phyloP scores from a whole-genome alignment of 2,888 invertebrate species.

The Periphyllus acericola region DNA sequence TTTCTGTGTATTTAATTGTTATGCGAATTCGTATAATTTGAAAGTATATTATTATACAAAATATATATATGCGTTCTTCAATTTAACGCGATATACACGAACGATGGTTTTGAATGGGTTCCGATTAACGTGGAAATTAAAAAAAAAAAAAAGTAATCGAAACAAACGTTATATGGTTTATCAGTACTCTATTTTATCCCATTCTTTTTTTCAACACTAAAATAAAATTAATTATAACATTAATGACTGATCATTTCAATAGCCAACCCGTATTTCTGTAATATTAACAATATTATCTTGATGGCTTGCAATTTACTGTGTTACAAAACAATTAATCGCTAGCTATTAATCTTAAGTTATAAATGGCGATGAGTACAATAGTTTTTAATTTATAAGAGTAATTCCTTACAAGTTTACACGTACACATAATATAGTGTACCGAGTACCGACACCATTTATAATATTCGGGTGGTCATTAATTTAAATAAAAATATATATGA shows the following conservation, averaged over 20 bases:
- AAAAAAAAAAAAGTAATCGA: not conserved
- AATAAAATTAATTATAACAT: conserved; percentile 1
- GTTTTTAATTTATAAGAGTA: conserved; percentile 3
- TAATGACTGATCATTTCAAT: conserved; percentile 6
- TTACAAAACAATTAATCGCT: not conserved
- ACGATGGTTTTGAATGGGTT: not conserved
- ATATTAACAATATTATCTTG: not conserved
- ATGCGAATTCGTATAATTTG: too few species aligned
- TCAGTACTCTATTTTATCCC: not conserved
- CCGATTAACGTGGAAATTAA: not conserved
- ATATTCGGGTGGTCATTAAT: too few species aligned
- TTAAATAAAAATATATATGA: too few species aligned
- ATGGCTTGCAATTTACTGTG: not conserved
- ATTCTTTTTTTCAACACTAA: not conserved
- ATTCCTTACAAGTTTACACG: not conserved
- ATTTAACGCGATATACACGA: not conserved
- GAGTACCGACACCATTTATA: not conserved
- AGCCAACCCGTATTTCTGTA: not conserved
- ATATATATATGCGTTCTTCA: too few species aligned
- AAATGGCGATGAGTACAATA: not conserved
- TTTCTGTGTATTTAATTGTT: not conserved
- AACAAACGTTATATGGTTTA: not conserved
- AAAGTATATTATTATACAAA: too few species aligned
- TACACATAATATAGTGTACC: not conserved
- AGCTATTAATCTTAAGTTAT: not conserved